Conservation (phyloP, 1,140 invertebrate genomes). For the Ylistrum balloti region DNA sequence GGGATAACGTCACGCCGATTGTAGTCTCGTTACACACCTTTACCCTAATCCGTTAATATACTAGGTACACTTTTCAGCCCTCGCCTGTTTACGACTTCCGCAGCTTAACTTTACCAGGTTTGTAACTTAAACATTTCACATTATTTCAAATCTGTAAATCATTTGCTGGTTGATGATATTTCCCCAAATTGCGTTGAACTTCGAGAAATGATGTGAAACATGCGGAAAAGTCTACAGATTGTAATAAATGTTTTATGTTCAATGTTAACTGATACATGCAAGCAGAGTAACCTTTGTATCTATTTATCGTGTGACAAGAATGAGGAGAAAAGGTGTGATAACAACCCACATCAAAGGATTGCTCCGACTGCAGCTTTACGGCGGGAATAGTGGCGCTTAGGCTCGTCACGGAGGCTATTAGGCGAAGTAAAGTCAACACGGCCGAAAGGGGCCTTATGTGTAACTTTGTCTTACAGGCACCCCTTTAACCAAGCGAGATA, state of each 20-base stretch:
- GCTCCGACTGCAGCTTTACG: not conserved
- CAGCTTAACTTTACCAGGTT: not conserved
- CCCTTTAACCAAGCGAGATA: constrained; percentile 5
- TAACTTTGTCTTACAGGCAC: not conserved
- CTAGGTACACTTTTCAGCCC: not conserved
- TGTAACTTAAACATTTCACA: not conserved
- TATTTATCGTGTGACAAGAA: not conserved
- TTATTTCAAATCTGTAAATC: not conserved
- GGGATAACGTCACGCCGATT: not conserved
- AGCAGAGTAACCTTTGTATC: not conserved
- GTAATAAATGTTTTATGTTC: not conserved
- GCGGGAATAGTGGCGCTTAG: constrained; percentile 3
- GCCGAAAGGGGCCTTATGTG: not conserved
- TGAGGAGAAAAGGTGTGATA: constrained; percentile 22
- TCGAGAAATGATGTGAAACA: too few relatives aligned
- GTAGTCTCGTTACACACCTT: constrained; percentile 10
- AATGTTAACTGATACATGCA: not conserved
- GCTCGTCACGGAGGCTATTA: not conserved
- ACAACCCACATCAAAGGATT: not conserved
- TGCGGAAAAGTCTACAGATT: not conserved
- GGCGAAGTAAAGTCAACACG: not conserved
- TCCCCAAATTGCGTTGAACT: not conserved
- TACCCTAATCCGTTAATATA: not conserved
- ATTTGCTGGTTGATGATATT: not conserved
- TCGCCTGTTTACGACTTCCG: not conserved